These are phyloP conservation scores for Acipenser ruthenus DNA, from an alignment of 2,797 vertebrate species.

Conservation along the genomic window DNA sequence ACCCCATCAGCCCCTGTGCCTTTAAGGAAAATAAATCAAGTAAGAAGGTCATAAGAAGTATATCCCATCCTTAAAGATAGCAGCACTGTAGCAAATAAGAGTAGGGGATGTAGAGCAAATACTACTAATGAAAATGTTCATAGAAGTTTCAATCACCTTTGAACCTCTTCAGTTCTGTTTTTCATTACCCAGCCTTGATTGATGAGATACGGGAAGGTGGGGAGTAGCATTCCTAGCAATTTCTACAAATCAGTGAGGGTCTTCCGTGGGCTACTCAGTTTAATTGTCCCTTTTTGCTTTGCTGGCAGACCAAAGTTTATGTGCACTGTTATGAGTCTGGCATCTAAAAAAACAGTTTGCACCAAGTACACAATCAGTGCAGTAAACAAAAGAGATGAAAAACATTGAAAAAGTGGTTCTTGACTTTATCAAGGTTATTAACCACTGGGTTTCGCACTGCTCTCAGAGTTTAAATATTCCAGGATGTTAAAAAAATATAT, in stretches of 20 bases:
- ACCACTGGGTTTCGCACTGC: too few relatives aligned
- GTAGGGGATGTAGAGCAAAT: background rate
- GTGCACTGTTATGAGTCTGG: conserved; percentile 19
- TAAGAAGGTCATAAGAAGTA: too few relatives aligned
- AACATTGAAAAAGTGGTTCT: conserved; percentile 46
- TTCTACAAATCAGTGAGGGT: conserved; percentile 49
- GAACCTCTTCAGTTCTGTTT: conserved; percentile 40
- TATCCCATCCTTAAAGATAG: too few relatives aligned
- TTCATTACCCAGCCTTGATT: conserved; percentile 56
- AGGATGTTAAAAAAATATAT: too few relatives aligned
- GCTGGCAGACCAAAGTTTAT: conserved; percentile 25
- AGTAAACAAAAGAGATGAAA: conserved; percentile 34
- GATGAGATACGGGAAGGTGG: conserved; percentile 46
- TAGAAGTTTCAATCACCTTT: conserved; percentile 11
- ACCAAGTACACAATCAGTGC: conserved; percentile 27
- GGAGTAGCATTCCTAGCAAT: conserved; percentile 26
- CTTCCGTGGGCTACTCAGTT: conserved; percentile 33
- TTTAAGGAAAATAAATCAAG: conserved; percentile 3
- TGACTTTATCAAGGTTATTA: too few relatives aligned
- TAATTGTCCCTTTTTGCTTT: conserved; percentile 24
- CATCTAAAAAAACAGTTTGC: conserved; percentile 17
- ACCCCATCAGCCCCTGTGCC: background rate
- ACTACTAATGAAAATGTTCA: conserved; percentile 4
- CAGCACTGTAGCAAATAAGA: background rate
- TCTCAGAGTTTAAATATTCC: too few relatives aligned